Base-by-base conservation (phyloP, 2,113 vertebrate species). In the Ammodytes dubius region DNA sequence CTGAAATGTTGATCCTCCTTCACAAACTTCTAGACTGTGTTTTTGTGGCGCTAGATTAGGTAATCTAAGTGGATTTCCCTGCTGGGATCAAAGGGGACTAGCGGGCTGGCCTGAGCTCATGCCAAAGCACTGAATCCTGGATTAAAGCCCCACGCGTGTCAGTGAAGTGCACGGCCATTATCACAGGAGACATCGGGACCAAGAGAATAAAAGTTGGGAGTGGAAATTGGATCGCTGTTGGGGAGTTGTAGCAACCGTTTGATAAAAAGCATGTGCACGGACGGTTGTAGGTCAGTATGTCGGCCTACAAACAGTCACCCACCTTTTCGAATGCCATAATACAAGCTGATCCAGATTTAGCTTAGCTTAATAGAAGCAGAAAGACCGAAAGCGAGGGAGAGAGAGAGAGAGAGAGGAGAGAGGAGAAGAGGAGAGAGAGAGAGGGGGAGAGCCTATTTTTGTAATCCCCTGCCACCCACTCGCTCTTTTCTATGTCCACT, bases 31-130 rank as follows among this genome's bases (percentile, higher is more conserved):
- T 43, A 40, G 19, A 53, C 67, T 76, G 66, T 70, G 79, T 72
- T 92, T 27, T 86, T 76, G 56, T 75, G 72, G 77, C 81, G 9
- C 74, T 90, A 77, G 92, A 92, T 95, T 93, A 95, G 91, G 69
- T 87, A 54, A 88, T 90, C 84, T 93, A 93, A 91, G 91, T 94
- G 91, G 93, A 93, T 93, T 93, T 92, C 85, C 89, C 82, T 71
- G 77, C 69, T 81, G 89, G 93, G 91, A 93, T 95, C 89, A 94
- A 91, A 88, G 91, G 65, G 83, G 45, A 82, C 87, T 87, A 91
- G 81, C 35, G 65, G 82, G 67, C 79, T 81, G 74, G 89, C 83
- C 87, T 92, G 89, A 91, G 87, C 81, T 90, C 68, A 54, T n/a
- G 69, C 82, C 88, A 92, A 92, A 92, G 90, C 79, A 85, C 77